Percentiles rank a stretch among this genome's conserved stretches.
Conservation (phyloP, 1,140 invertebrate genomes). For the Drosophila nigromelanica region DNA sequence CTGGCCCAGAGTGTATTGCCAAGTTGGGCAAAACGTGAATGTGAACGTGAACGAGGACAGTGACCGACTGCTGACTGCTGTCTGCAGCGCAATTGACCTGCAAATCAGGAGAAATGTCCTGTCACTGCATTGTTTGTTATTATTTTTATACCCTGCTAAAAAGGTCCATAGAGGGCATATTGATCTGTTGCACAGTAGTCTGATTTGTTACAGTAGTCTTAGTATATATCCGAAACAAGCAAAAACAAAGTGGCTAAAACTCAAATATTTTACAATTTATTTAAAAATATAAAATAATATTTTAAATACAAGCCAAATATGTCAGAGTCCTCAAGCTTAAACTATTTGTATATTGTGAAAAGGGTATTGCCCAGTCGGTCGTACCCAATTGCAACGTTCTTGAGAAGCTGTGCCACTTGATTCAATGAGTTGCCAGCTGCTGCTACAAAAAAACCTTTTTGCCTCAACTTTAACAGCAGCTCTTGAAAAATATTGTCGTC, state of each 20-base stretch:
- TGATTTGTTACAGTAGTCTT: no score
- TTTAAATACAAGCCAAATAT: no score
- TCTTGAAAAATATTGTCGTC: constrained; percentile 11
- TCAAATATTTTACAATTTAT: no score
- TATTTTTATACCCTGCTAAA: constrained; percentile 20
- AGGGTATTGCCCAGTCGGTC: neutral
- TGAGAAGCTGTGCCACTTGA: constrained; percentile 27
- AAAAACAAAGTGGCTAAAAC: no score
- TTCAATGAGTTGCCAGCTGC: constrained; percentile 54
- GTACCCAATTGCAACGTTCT: neutral
- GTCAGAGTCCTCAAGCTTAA: no score
- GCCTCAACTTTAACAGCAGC: constrained; percentile 1
- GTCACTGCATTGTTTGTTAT: constrained; percentile 42
- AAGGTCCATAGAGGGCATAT: no score
- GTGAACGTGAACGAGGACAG: constrained; percentile 21
- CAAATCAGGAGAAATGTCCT: constrained; percentile 50
- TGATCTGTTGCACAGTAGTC: neutral
- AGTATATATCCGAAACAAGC: no score
- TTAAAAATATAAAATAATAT: no score
- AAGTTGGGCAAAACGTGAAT: constrained; percentile 20
- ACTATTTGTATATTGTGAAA: no score
- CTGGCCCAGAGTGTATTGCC: constrained; percentile 34
- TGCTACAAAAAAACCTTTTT: constrained; percentile 4
- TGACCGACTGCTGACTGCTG: constrained; percentile 52
- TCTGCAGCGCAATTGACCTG: constrained; percentile 70